Conservation (phyloP, 2,888 invertebrate species). For the Acleris emargana region DNA sequence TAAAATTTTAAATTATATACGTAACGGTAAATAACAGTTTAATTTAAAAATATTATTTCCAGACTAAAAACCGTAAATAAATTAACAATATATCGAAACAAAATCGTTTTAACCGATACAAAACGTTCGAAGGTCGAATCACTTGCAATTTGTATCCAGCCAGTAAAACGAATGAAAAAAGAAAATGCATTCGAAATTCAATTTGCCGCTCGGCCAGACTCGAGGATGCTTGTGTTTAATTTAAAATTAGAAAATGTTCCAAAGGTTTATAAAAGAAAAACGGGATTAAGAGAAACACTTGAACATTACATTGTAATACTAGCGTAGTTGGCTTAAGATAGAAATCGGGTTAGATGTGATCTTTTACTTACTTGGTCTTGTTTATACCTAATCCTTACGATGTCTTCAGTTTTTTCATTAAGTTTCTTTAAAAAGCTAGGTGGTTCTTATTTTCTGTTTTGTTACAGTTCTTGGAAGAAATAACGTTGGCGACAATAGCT, state of each 20-base stretch:
- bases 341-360: not conserved
- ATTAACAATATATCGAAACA: too few species aligned
- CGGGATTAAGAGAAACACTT: not conserved
- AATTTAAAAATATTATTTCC: too few species aligned
- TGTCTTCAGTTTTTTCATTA: constrained; percentile 3
- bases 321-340: not conserved
- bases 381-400: not conserved
- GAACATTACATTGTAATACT: not conserved
- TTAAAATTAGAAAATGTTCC: not conserved
- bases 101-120: not conserved
- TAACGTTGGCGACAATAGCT: not conserved
- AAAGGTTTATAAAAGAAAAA: not conserved
- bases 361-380: not conserved
- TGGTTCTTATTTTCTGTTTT: too few species aligned
- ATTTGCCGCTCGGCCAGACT: constrained; percentile 47
- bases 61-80: too few species aligned
- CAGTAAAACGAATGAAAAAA: constrained; percentile 43
- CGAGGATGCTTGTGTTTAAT: constrained; percentile 17
- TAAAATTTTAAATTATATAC: too few species aligned
- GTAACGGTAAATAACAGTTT: too few species aligned
- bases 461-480: too few species aligned
- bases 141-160: constrained; percentile 45
- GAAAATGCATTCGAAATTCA: constrained; percentile 53
- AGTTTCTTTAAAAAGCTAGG: too few species aligned
- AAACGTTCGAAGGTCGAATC: constrained; percentile 33